phyloP scores from a whole-genome alignment of 1,140 invertebrate species.

The Glossosoma conforme region DNA sequence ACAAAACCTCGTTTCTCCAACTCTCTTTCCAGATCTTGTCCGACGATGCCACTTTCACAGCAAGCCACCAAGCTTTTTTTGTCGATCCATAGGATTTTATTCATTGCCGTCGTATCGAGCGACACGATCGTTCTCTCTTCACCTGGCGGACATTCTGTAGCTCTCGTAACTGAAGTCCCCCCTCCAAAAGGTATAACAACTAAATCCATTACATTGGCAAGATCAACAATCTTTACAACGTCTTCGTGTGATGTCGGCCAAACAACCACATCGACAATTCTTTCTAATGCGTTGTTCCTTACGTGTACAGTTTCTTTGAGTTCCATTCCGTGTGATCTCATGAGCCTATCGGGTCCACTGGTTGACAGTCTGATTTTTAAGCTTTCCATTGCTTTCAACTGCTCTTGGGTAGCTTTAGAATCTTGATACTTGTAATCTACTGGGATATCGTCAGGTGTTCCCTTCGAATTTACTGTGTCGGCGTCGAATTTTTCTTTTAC shows the following conservation, averaged over 20 bases:
- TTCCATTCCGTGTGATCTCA: slow-evolving; percentile 93
- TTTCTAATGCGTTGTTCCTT: slow-evolving; percentile 60
- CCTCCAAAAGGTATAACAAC: slow-evolving; percentile 94
- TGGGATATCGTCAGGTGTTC: too few relatives aligned
- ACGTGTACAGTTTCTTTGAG: slow-evolving; percentile 89
- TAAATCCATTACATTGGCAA: slow-evolving; percentile 71
- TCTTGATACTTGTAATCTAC: background rate
- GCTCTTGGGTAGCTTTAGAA: slow-evolving; percentile 49
- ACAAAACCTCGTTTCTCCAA: slow-evolving; percentile 68
- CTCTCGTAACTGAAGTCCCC: slow-evolving; percentile 91
- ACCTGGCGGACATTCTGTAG: slow-evolving; percentile 75
- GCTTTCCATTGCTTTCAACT: slow-evolving; percentile 58
- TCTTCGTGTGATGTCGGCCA: slow-evolving; percentile 86
- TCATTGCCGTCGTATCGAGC: slow-evolving; percentile 94
- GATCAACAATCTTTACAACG: slow-evolving; percentile 73
- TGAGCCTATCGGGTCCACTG: slow-evolving; percentile 78
- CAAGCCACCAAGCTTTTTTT: slow-evolving; percentile 67
- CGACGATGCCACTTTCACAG: slow-evolving; percentile 88
- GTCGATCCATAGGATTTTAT: slow-evolving; percentile 91
- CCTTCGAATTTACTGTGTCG: too few relatives aligned
- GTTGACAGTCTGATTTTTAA: slow-evolving; percentile 67
- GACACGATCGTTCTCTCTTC: slow-evolving; percentile 83
- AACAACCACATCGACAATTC: slow-evolving; percentile 90
- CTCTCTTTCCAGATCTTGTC: slow-evolving; percentile 85
- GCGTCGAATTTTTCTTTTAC: too few relatives aligned